Conservation (phyloP, 2,797 vertebrate species). For the Gallinago nigripennis region DNA sequence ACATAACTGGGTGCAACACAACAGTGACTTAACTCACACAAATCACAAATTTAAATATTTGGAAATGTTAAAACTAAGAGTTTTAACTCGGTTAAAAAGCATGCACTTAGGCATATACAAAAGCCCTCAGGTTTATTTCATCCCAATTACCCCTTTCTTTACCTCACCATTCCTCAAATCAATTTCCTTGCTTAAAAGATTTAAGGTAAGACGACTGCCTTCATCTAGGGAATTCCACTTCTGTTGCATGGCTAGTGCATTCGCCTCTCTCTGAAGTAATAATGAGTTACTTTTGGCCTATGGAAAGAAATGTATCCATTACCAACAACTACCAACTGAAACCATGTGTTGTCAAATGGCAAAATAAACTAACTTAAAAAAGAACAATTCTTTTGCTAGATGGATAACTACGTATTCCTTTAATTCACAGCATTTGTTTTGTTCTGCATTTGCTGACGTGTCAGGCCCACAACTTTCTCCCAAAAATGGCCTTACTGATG, state of each 20-base stretch:
- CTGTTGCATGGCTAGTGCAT: constrained; percentile 80
- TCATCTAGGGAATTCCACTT: constrained; percentile 81
- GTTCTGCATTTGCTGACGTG: not conserved
- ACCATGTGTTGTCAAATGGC: not conserved
- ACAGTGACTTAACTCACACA: not conserved
- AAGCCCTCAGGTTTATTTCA: not conserved
- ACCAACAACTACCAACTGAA: not conserved
- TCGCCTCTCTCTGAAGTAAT: constrained; percentile 81
- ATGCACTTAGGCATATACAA: not conserved
- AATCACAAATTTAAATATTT: not conserved
- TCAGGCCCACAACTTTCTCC: not conserved
- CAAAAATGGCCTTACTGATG: not conserved
- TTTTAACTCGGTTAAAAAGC: not conserved
- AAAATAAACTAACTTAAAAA: not conserved
- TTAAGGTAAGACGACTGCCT: constrained; percentile 78
- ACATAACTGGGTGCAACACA: not conserved
- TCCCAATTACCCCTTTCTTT: constrained; percentile 46
- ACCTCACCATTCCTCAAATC: constrained; percentile 82
- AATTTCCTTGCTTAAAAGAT: constrained; percentile 81
- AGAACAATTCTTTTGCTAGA: not conserved
- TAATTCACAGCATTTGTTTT: not conserved
- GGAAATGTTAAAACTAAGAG: not conserved
- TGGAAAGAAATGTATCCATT: not conserved
- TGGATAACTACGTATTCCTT: not conserved
- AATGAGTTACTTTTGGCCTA: constrained; percentile 82